Evolutionary conservation across 2,113 vertebrate species (phyloP).

Genomic region (Psittacula cyanocephala): DNA sequence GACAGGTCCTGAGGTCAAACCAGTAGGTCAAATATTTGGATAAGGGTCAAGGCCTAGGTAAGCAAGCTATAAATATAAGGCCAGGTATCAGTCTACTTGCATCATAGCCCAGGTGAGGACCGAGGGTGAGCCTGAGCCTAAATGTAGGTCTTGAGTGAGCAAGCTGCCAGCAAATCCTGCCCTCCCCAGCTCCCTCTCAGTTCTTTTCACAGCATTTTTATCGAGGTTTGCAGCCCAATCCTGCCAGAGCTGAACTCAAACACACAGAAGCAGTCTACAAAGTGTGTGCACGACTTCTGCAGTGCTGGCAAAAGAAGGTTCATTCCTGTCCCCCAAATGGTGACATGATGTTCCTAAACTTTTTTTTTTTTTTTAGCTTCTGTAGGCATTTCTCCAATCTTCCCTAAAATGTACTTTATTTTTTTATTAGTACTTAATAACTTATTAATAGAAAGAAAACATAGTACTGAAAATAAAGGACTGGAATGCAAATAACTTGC

Average conservation of each 20-base stretch:
- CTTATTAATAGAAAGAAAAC: neutral
- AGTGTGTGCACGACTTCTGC: accelerated
- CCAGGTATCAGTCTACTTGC: neutral
- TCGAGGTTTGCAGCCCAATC: neutral
- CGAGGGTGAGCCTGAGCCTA: neutral
- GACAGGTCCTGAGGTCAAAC: neutral
- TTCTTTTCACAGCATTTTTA: neutral
- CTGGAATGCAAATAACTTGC: neutral
- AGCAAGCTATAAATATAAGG: neutral
- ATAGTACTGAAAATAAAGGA: neutral
- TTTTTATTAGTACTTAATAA: neutral
- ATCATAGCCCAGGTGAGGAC: neutral
- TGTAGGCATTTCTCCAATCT: neutral
- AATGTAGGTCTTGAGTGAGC: neutral
- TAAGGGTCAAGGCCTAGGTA: neutral
- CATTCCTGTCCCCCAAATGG: neutral
- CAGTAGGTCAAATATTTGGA: neutral
- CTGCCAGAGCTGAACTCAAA: neutral
- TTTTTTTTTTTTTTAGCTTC: neutral
- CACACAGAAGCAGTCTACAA: neutral
- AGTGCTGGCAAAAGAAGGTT: neutral
- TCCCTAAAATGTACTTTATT: neutral
- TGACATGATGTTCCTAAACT: neutral
- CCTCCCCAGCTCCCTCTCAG: accelerated
- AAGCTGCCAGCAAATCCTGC: neutral